Evolutionary conservation across 2,888 invertebrate genomes (phyloP), one percentile per base, ranked within the genome.

Genomic region (Linnaemya vulpina): DNA sequence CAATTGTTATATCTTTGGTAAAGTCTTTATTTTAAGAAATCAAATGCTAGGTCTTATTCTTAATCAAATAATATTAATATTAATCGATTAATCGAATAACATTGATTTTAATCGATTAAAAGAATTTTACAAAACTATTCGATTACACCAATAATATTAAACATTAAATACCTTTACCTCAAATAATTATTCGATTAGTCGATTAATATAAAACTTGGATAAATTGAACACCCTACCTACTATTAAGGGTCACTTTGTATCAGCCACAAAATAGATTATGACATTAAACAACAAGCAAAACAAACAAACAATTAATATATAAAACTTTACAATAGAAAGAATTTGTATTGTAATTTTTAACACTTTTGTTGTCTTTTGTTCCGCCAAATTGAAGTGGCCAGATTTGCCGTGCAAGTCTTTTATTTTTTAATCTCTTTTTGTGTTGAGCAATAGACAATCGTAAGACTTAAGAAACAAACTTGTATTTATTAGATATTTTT

Each of bases 381-480:
- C 35, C 10, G 20, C n/a, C 17, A 35, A 17, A 71, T 30, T 58
- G 38, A n/a, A n/a, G 38, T 55, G 17, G 13, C 3, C 65, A 73
- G 22, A 67, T 67, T 80, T 51, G 30, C 17, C 51, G 58, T n/a
- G 74, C 49, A 68, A 74, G 74, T 74, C 60, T 74, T 80, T 80
- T 58, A 20, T 55, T 38, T 3, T 38, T 38, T 80, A 40, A 20
- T 58, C 25, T 7, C 10, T 38, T 55, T 10, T 10, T 25, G 13
- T 25, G 40, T 43, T 46, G 20, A 3, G 55, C n/a, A 17, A 11
- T 17, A n/a, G 3, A 43, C 10, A 53, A 63, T 11, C 5, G 20
- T 71, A 76, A 82, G 58, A 65, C 46, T 82, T 71, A 65, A 65
- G 71, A 65, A 63, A 76, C n/a, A 20, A 55, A 62, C 62, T 53